Evolutionary conservation across 2,888 invertebrate species (phyloP).

Genomic region (Oeneis ivallda): DNA sequence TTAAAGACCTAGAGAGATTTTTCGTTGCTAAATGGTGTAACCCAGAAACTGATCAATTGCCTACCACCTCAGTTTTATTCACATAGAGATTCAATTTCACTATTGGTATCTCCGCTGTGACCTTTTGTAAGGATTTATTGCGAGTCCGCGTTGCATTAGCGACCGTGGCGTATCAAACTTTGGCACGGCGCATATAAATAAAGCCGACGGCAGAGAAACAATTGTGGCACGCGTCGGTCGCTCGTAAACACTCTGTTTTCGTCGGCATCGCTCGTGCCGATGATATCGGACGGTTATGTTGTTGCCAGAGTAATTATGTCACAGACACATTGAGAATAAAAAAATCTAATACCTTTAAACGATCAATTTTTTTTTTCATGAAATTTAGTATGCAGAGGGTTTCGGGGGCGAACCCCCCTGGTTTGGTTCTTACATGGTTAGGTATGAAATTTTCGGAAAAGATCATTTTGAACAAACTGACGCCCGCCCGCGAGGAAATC

Average conservation of each 20-base stretch:
- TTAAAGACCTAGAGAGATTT: too few relatives aligned
- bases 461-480: too few relatives aligned
- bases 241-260: constrained; percentile 63
- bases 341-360: too few relatives aligned
- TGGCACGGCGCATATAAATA: constrained; percentile 42
- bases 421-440: too few relatives aligned
- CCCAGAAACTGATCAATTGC: constrained; percentile 3
- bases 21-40: too few relatives aligned
- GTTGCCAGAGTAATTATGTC: constrained; percentile 39
- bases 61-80: background rate
- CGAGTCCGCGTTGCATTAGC: constrained; percentile 37
- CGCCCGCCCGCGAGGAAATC: too few relatives aligned
- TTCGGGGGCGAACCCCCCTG: too few relatives aligned
- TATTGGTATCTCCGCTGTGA: constrained; percentile 33
- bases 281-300: constrained; percentile 62
- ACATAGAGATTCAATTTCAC: constrained; percentile 24
- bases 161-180: constrained; percentile 35
- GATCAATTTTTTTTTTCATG: too few relatives aligned
- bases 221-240: constrained; percentile 49
- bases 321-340: constrained; percentile 18
- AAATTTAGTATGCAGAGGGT: too few relatives aligned
- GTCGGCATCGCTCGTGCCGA: constrained; percentile 71
- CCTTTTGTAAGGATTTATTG: constrained; percentile 39
- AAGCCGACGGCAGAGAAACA: constrained; percentile 47
- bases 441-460: too few relatives aligned